Percentiles rank a stretch among this genome's conserved stretches.
Conservation (phyloP, 2,113 vertebrate genomes). For the Euleptes europaea region DNA sequence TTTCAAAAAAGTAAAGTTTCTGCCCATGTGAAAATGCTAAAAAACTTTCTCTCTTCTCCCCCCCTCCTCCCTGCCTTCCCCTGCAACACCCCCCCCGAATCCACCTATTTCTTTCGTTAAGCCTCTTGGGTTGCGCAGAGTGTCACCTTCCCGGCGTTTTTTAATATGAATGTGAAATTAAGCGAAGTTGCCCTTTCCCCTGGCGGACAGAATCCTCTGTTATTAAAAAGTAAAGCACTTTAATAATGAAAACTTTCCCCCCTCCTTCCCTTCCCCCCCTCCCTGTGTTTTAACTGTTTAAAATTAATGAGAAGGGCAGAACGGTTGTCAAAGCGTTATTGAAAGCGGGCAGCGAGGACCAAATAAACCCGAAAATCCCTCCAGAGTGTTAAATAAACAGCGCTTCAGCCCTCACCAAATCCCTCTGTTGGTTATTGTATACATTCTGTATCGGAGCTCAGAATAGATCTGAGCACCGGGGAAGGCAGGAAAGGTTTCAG, state of each 20-base stretch:
- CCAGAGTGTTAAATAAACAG: slow-evolving; percentile 98
- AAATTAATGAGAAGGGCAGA: slow-evolving; percentile 93
- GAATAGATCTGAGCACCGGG: slow-evolving; percentile 90
- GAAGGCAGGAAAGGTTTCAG: slow-evolving; percentile 83
- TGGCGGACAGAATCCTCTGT: slow-evolving; percentile 86
- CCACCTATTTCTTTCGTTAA: slow-evolving; percentile 70
- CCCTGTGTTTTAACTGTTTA: slow-evolving; percentile 90
- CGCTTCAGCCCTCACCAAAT: slow-evolving; percentile 85
- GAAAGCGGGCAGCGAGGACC: slow-evolving; percentile 87
- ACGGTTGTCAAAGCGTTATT: slow-evolving; percentile 93
- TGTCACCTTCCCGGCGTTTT: slow-evolving; percentile 78
- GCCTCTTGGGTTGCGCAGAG: slow-evolving; percentile 68
- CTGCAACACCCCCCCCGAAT: slow-evolving; percentile 25
- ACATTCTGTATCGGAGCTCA: slow-evolving; percentile 92
- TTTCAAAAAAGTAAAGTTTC: slow-evolving; percentile 1
- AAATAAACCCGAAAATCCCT: slow-evolving; percentile 91
- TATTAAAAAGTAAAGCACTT: slow-evolving; percentile 95
- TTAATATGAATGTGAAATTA: slow-evolving; percentile 88
- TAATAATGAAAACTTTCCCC: slow-evolving; percentile 96
- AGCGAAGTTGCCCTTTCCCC: slow-evolving; percentile 82
- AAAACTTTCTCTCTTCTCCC: slow-evolving; percentile 61
- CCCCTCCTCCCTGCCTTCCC: slow-evolving; percentile 41
- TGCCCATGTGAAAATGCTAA: slow-evolving; percentile 35
- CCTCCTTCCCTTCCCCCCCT: slow-evolving; percentile 70
- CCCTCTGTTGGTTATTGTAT: slow-evolving; percentile 97